Conservation (phyloP, 2,113 vertebrate genomes). For the Phrynocephalus versicolor region DNA sequence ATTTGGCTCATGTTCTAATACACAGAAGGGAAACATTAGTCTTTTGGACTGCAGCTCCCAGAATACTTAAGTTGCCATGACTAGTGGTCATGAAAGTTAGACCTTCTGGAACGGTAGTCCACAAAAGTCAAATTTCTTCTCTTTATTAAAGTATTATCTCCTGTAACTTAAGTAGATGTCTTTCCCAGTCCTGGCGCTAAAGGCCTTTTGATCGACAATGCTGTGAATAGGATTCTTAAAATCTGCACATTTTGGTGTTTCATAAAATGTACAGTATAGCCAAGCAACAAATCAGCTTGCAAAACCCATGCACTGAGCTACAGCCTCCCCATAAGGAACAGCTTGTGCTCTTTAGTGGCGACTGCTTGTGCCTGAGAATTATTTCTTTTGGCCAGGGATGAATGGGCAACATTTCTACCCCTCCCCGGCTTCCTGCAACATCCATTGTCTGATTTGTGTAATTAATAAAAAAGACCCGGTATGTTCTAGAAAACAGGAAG, state of each 20-base stretch:
- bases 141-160: background rate
- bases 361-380: background rate
- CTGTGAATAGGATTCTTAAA: background rate
- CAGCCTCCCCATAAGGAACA: background rate
- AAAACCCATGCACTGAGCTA: background rate
- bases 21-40: too few relatives aligned
- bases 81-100: too few relatives aligned
- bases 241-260: too few relatives aligned
- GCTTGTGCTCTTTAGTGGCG: background rate
- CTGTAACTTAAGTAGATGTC: background rate
- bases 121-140: too few relatives aligned
- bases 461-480: background rate
- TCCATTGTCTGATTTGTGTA: background rate
- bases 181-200: background rate
- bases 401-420: background rate
- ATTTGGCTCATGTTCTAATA: too few relatives aligned
- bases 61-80: too few relatives aligned
- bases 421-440: background rate
- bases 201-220: background rate
- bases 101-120: too few relatives aligned
- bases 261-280: background rate
- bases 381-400: background rate
- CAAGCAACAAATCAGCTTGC: background rate
- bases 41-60: too few relatives aligned
- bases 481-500: background rate